Base-by-base conservation (phyloP, 2,888 invertebrate genomes). In the Lithophane semibrunnea region DNA sequence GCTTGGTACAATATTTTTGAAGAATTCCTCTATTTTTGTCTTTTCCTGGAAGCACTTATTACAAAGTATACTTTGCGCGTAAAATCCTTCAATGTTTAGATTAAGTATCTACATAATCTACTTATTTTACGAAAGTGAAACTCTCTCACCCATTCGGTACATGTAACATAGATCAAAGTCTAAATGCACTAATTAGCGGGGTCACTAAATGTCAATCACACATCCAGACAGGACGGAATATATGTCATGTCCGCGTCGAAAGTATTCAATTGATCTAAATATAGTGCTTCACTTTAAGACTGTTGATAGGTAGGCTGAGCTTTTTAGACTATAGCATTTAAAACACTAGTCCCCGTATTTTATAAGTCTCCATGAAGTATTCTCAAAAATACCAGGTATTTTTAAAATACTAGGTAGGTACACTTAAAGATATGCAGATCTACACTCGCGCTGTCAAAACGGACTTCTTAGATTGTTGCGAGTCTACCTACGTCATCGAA, bases 201-300 rank as follows among this genome's bases (percentile, higher is more conserved):
- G 86, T 83, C 86, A 83, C 77, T 69, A 73, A 83, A 83, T 83
- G 83, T 86, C 83, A 83, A 83, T 83, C 82, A 86, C 21, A 37
- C 58, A 65, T 47, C 68, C 71, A 83, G 86, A 83, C 86, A 67
- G 63, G 18, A 21, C 61, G 44, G 73, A 83, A 83, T 83, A 65
- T 49, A 83, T 86, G 73, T 68, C 77, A 77, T 61, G 78, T 86
- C 66, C 42, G 83, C 58, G 42, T 73, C 12, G 67, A 86, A 83
- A 77, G 52, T 76, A 79, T 65, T 79, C 69, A 64, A 79, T 78
- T 65, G 83, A 61, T 56, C 77, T 77, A 58, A 77, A 63, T 44
- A 63, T 84, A 84, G 37, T 47, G 44, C 37, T 5, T 2, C 44
- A 54, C 10, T 80, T 37, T 66, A 2, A 24, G 24, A 37, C 16